Base-by-base conservation (phyloP, 2,888 invertebrate genomes). In the Cryptus viduatorius region DNA sequence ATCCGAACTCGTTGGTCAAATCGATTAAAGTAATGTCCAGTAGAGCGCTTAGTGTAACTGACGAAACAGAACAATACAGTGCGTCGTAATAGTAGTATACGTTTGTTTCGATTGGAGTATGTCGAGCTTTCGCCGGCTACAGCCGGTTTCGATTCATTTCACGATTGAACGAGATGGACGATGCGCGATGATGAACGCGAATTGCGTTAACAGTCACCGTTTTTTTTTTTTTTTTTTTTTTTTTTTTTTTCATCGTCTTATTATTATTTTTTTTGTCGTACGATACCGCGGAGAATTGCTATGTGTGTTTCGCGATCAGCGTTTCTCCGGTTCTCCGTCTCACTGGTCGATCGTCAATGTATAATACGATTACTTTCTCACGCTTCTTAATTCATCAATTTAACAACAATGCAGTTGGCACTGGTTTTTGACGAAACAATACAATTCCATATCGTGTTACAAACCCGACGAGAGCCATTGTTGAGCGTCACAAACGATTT, bases 111-210 rank as follows among this genome's bases (percentile, higher is more conserved):
- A 78, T 78, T 78, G 61, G 42, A 59, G 59, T 31, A 56, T 67
- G 75, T 84, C 84, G 71, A 67, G 84, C 75, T 82, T 44, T 31
- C 59, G 56, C 84, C 69, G 81, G 82, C 65, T 84, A 71, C 79
- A 84, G 84, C 84, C 84, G 65, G 84, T 84, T 84, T 82, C 71
- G 71, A 82, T 82, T 82, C 82, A 75, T 48, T 69, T 56, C 24
- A 42, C 68, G 69, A 84, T 81, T 75, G 84, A 75, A 76, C 82
- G 78, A 78, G 77, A 77, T 77, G 64, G 69, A 68, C 71, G 80
- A 80, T 65, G 50, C 71, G 76, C 79, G 71, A 71, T 82, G 82
- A 84, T 84, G 79, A 82, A 75, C 84, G 84, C 75, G 79, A 82
- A 82, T 82, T 81, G 78, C 78, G 77, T 77, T 79, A 75, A 81